Conservation (phyloP, 2,113 vertebrate genomes). For the Psophia crepitans region DNA sequence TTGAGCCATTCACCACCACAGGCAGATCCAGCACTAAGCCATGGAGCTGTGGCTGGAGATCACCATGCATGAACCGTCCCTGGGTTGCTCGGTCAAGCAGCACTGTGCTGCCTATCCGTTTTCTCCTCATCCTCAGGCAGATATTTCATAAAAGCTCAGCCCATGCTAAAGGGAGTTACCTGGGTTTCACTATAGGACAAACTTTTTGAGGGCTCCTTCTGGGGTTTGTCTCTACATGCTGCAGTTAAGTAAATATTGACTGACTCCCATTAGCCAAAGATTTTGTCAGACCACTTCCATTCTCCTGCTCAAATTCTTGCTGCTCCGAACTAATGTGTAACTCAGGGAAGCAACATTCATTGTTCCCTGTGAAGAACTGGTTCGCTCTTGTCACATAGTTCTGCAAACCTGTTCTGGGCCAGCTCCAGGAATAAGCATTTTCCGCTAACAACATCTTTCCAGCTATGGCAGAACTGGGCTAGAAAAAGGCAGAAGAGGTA, state of each 20-base stretch:
- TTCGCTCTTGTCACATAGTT: background rate
- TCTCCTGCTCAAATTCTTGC: background rate
- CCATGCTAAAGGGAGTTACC: background rate
- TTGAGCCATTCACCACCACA: background rate
- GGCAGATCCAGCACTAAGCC: background rate
- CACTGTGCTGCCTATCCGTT: background rate
- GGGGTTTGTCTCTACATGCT: background rate
- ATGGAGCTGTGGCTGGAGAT: background rate
- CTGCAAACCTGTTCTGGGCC: background rate
- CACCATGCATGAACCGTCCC: accelerated
- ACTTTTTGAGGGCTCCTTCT: background rate
- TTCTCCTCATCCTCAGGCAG: background rate
- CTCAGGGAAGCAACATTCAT: accelerated
- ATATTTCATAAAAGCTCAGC: background rate
- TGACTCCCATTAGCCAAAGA: background rate
- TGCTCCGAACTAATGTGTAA: background rate
- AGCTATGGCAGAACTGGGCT: background rate
- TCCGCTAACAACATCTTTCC: background rate
- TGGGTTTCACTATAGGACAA: background rate
- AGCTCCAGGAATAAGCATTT: background rate
- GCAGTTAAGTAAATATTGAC: background rate
- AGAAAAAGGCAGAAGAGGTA: background rate
- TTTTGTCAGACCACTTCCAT: background rate
- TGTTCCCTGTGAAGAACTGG: background rate
- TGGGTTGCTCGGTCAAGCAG: background rate